A percentile compares a stretch with the other conserved stretches of the same genome.
Conservation (phyloP, 2,888 invertebrate species). For the Oscheius sp. region DNA sequence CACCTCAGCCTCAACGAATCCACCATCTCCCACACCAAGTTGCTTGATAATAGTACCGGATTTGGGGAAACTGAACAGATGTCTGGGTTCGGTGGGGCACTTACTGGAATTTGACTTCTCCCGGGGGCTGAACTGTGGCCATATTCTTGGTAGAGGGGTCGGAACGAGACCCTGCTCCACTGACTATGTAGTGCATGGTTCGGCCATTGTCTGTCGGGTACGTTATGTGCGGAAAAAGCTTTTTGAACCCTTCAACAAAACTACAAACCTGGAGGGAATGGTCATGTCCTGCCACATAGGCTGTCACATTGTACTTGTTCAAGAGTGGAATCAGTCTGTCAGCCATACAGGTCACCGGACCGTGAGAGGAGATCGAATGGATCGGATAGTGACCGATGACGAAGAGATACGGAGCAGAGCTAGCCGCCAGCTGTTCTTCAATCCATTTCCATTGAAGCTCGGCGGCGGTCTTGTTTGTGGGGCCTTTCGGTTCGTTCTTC, state of each 20-base stretch:
- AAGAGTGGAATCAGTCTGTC: constrained; percentile 75
- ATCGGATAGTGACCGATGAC: constrained; percentile 77
- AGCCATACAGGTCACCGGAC: constrained; percentile 76
- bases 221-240: constrained; percentile 48
- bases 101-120: constrained; percentile 47
- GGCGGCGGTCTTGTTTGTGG: constrained; percentile 44
- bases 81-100: neutral
- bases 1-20: constrained; percentile 64
- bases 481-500: constrained; percentile 54
- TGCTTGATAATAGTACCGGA: constrained; percentile 53
- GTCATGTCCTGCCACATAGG: constrained; percentile 77
- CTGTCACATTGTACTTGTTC: constrained; percentile 75
- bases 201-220: constrained; percentile 54
- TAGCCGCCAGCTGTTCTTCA: constrained; percentile 66
- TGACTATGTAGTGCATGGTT: constrained; percentile 74
- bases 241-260: neutral
- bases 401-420: constrained; percentile 74
- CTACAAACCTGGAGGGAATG: constrained; percentile 75
- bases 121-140: constrained; percentile 40
- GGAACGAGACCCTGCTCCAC: constrained; percentile 75
- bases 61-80: constrained; percentile 14
- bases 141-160: constrained; percentile 73
- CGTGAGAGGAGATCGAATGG: constrained; percentile 76
- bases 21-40: constrained; percentile 72
- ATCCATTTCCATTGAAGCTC: constrained; percentile 75